A percentile compares a stretch with the other conserved stretches of the same genome.
These are phyloP conservation scores for Tyrannus savana DNA, from an alignment of 2,113 vertebrate genomes.

Conservation along the genomic window DNA sequence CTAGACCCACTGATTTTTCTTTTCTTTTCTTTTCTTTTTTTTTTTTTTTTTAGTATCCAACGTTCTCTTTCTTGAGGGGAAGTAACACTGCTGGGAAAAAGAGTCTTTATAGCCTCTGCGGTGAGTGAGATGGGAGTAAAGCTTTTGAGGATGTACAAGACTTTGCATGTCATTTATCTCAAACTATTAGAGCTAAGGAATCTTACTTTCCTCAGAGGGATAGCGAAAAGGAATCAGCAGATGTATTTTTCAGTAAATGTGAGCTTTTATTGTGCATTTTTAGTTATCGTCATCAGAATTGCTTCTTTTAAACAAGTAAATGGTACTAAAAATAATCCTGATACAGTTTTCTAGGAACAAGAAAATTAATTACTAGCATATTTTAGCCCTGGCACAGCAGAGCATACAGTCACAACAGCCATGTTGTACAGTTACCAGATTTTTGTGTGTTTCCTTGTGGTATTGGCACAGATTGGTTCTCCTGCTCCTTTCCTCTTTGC, in stretches of 20 bases:
- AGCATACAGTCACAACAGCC: neutral
- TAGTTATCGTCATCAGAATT: neutral
- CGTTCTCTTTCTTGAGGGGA: neutral
- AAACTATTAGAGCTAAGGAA: neutral
- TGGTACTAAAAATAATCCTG: neutral
- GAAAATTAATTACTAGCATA: neutral
- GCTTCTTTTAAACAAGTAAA: neutral
- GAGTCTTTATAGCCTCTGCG: neutral
- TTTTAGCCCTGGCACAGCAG: neutral
- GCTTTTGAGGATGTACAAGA: neutral
- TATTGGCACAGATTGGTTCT: neutral
- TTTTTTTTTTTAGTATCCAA: neutral
- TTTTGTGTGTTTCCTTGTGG: neutral
- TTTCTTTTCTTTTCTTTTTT: neutral
- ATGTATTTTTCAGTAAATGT: neutral
- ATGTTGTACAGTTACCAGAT: fast-evolving
- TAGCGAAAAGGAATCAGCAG: neutral
- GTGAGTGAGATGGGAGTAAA: neutral
- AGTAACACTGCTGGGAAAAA: neutral
- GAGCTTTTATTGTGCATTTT: neutral
- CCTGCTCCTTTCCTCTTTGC: neutral
- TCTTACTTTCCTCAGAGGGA: neutral
- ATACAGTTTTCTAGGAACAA: neutral
- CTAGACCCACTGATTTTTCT: neutral
- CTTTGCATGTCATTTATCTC: neutral